Percentiles rank a stretch among this genome's conserved stretches.
Conservation (phyloP, 2,888 invertebrate species). For the Diarsia mendica region DNA sequence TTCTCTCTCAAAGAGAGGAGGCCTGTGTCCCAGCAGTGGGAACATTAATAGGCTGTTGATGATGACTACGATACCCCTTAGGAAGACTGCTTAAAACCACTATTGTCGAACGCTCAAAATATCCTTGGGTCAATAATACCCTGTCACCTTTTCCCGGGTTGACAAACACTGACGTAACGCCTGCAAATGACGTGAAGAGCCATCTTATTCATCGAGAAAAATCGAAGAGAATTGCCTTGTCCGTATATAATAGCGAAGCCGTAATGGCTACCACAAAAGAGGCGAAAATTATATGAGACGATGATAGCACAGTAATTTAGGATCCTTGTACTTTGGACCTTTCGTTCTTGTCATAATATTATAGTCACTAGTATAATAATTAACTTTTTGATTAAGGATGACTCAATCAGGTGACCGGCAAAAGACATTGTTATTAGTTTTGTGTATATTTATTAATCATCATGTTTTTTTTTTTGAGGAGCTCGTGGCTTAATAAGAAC, state of each 20-base stretch:
- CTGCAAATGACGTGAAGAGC: conserved; percentile 59
- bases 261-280: conserved; percentile 43
- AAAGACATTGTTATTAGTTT: too few species aligned
- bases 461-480: too few species aligned
- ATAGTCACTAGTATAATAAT: background rate
- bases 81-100: background rate
- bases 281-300: conserved; percentile 39
- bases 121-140: conserved; percentile 7
- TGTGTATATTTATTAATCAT: too few species aligned
- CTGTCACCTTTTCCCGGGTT: conserved; percentile 25
- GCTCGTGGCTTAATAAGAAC: too few species aligned
- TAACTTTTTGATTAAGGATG: background rate
- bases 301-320: conserved; percentile 32
- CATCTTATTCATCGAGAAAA: conserved; percentile 60
- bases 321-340: background rate
- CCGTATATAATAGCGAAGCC: conserved; percentile 41
- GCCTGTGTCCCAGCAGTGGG: too few species aligned
- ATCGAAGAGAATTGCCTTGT: conserved; percentile 54
- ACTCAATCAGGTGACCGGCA: too few species aligned
- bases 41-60: too few species aligned
- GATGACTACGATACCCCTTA: background rate
- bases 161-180: conserved; percentile 41
- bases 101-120: background rate
- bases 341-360: background rate
- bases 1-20: too few species aligned